Conservation (phyloP, 64 coral and sea anemone genomes). For the Montipora foliosa region DNA sequence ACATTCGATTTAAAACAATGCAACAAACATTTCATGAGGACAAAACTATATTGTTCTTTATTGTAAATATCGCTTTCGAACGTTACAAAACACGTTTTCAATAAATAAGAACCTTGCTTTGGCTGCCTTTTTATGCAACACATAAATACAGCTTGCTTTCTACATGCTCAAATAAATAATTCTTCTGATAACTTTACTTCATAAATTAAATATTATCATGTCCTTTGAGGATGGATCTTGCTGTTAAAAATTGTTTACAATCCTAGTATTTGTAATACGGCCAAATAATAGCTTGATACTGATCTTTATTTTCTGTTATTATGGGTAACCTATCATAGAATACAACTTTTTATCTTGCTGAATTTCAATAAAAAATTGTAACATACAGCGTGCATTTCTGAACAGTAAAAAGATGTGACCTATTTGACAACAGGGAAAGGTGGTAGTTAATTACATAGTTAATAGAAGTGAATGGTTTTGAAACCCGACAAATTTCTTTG, state of each 20-base stretch:
- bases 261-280: background rate
- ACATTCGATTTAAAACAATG: too few species aligned
- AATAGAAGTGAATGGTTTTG: too few species aligned
- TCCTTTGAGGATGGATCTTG: background rate
- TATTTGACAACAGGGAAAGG: too few species aligned
- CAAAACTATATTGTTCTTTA: slow-evolving; percentile 1
- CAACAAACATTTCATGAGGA: too few species aligned
- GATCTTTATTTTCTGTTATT: background rate
- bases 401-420: too few species aligned
- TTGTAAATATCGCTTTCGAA: background rate
- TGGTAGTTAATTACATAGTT: too few species aligned
- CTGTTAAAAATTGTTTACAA: background rate
- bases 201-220: background rate
- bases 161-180: background rate
- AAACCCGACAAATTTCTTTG: too few species aligned
- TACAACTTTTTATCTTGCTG: too few species aligned
- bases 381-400: too few species aligned
- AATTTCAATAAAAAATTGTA: too few species aligned
- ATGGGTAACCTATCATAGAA: background rate
- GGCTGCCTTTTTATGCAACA: background rate
- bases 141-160: background rate
- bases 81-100: slow-evolving; percentile 2
- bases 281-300: background rate
- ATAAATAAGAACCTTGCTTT: background rate
- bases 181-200: background rate